A percentile compares a stretch with the other conserved stretches of the same genome.
phyloP scores from a whole-genome alignment of 2,113 vertebrate species.

The Urocolius indicus region DNA sequence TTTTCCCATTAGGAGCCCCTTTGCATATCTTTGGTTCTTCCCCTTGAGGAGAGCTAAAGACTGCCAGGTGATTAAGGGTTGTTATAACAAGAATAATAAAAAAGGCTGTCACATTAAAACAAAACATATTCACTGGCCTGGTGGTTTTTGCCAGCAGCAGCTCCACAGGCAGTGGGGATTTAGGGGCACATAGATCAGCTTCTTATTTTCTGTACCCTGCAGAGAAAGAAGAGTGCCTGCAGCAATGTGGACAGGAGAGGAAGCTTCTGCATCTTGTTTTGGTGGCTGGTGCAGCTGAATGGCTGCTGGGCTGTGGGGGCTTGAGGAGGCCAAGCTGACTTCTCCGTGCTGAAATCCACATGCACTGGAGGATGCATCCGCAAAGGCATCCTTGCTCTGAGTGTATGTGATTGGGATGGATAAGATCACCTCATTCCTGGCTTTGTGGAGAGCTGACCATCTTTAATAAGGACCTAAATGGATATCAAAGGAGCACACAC shows the following conservation, averaged over 20 bases:
- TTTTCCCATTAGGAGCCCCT: not conserved
- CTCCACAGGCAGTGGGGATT: not conserved
- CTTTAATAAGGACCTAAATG: not conserved
- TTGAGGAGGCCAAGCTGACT: not conserved
- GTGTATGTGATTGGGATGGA: not conserved
- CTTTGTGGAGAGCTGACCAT: not conserved
- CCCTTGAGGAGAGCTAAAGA: not conserved
- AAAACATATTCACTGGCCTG: not conserved
- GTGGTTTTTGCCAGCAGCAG: not conserved
- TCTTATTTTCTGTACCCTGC: not conserved
- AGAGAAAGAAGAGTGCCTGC: not conserved
- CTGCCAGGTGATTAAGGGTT: not conserved
- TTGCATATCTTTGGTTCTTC: not conserved
- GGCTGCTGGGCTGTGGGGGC: not conserved
- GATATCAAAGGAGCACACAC: not conserved
- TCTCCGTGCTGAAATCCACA: not conserved
- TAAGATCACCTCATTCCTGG: not conserved
- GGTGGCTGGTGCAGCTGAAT: not conserved
- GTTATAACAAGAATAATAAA: not conserved
- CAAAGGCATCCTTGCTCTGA: not conserved
- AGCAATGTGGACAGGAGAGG: not conserved
- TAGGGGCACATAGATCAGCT: not conserved
- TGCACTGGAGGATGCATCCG: no score
- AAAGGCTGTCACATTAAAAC: not conserved
- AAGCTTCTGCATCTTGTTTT: not conserved